Conservation (phyloP, 2,113 vertebrate species). For the Suricata suricatta region DNA sequence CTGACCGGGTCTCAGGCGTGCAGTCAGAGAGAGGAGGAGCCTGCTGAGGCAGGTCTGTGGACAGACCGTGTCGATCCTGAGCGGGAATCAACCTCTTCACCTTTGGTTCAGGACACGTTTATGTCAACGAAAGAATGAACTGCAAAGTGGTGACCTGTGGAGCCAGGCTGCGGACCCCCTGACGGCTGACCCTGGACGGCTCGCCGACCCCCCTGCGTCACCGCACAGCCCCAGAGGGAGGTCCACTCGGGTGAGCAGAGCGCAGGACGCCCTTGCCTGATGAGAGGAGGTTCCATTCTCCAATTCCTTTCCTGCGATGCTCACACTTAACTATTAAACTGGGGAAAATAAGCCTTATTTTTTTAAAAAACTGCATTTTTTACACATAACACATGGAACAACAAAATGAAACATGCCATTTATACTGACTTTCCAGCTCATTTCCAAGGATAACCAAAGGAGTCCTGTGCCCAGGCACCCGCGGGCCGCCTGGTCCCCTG, state of each 20-base stretch:
- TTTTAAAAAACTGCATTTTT: not conserved
- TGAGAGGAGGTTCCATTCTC: not conserved
- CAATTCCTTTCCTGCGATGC: not conserved
- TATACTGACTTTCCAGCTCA: not conserved
- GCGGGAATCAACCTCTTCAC: not conserved
- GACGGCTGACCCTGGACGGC: too few relatives aligned
- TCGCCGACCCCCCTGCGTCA: too few relatives aligned
- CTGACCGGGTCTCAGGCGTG: not conserved
- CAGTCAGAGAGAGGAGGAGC: not conserved
- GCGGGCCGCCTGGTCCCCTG: not conserved
- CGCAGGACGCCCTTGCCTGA: rapidly evolving
- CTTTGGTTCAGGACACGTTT: not conserved
- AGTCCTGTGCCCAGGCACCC: rapidly evolving
- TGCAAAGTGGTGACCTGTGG: not conserved
- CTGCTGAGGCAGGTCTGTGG: not conserved
- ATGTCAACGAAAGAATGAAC: not conserved
- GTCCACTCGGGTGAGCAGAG: not conserved
- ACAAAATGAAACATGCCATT: not conserved
- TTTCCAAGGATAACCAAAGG: not conserved
- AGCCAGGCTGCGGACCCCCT: not conserved
- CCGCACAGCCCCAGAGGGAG: too few relatives aligned
- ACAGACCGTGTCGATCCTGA: not conserved
- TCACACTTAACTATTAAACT: not conserved
- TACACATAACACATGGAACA: not conserved
- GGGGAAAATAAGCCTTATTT: not conserved